phyloP scores from a whole-genome alignment of 2,113 vertebrate species.

The Albula glossodonta region DNA sequence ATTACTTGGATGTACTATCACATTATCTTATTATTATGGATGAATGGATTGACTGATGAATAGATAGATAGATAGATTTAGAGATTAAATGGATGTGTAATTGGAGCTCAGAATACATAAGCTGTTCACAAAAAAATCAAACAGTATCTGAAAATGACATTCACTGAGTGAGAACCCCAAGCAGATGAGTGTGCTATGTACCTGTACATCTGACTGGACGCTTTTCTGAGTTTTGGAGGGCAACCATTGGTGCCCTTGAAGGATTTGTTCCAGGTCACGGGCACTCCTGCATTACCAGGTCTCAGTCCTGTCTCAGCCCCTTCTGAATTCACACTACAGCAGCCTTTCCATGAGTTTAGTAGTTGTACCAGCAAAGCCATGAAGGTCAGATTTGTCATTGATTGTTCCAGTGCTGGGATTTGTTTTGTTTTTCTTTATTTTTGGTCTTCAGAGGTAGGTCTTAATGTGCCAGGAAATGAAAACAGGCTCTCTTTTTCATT shows the following conservation, averaged over 20 bases:
- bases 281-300: no score
- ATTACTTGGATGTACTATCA: neutral
- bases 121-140: neutral
- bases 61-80: neutral
- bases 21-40: neutral
- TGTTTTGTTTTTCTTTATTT: neutral
- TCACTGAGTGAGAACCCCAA: neutral
- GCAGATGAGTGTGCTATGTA: neutral
- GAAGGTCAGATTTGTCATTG: no score
- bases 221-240: no score
- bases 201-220: neutral
- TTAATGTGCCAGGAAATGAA: neutral
- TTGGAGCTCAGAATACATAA: neutral
- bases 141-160: neutral
- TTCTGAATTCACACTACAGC: no score
- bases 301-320: no score
- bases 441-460: neutral
- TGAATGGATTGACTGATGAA: no score
- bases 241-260: no score
- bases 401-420: slow-evolving; percentile 6
- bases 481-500: neutral
- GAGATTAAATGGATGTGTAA: neutral
- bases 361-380: neutral
- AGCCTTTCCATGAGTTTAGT: neutral
- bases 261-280: no score